Evolutionary conservation across 2,888 invertebrate genomes (phyloP).

Genomic region (Corythucha ciliata): DNA sequence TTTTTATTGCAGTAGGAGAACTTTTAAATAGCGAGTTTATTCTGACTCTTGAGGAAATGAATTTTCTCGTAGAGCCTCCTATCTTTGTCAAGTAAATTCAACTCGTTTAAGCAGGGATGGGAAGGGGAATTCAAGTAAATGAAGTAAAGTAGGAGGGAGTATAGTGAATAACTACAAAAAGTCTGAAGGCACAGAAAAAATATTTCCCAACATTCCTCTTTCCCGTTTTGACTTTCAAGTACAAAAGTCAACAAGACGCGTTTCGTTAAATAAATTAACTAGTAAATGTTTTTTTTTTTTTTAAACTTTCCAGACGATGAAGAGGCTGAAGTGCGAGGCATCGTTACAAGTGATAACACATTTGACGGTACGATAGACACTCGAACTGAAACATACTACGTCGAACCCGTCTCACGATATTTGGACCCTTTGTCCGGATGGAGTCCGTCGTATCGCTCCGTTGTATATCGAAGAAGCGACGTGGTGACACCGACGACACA

Average conservation of each 20-base stretch:
- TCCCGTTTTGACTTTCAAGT: no score
- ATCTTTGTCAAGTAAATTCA: no score
- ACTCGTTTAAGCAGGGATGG: no score
- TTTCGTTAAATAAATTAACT: not conserved
- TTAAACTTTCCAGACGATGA: slow-evolving; percentile 55
- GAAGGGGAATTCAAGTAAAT: no score
- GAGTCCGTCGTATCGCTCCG: slow-evolving; percentile 59
- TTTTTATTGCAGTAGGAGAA: no score
- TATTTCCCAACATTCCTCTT: no score
- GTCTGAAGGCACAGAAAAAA: no score
- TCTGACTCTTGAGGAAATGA: no score
- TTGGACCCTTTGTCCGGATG: slow-evolving; percentile 38
- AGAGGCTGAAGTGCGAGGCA: slow-evolving; percentile 73
- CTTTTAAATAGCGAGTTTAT: no score
- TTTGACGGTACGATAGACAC: slow-evolving; percentile 84
- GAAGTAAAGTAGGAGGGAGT: no score
- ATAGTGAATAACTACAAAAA: no score
- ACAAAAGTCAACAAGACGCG: not conserved
- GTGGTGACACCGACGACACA: slow-evolving; percentile 47
- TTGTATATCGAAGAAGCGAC: slow-evolving; percentile 74
- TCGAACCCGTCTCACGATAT: slow-evolving; percentile 70
- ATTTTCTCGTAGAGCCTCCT: no score
- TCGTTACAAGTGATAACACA: slow-evolving; percentile 75
- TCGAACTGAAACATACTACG: slow-evolving; percentile 66
- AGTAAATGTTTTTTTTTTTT: not conserved